Evolutionary conservation across 2,888 invertebrate genomes (phyloP).

Genomic region (Darwinula stevensoni): DNA sequence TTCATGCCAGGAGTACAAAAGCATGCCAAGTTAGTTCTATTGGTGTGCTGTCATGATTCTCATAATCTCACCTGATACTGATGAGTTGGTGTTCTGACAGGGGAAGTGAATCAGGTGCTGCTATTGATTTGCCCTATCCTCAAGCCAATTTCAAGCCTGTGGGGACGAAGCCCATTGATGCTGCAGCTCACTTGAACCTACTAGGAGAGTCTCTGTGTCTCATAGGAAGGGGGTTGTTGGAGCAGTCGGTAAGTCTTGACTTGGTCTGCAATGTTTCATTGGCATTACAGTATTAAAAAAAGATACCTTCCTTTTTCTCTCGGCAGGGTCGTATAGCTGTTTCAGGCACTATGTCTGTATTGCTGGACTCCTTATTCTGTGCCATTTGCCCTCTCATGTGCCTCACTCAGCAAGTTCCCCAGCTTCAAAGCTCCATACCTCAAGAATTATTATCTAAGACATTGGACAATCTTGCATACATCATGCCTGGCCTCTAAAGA

Average conservation of each 20-base stretch:
- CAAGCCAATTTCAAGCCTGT: neutral
- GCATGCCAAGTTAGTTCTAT: too few relatives aligned
- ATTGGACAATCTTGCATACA: conserved; percentile 76
- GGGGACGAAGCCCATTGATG: conserved; percentile 53
- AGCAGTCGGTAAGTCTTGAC: too few relatives aligned
- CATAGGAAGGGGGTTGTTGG: conserved; percentile 70
- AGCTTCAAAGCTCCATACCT: conserved; percentile 27
- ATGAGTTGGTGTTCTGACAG: too few relatives aligned
- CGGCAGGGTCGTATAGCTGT: conserved; percentile 70
- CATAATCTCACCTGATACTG: too few relatives aligned
- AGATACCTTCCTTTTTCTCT: conserved; percentile 7
- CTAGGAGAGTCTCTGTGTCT: conserved; percentile 76
- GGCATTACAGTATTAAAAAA: too few relatives aligned
- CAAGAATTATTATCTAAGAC: conserved; percentile 29
- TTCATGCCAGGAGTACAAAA: too few relatives aligned
- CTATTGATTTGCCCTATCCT: too few relatives aligned
- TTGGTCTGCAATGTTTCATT: too few relatives aligned
- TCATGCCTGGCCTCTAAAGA: conserved; percentile 45
- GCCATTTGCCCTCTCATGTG: conserved; percentile 64
- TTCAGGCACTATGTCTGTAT: conserved; percentile 69
- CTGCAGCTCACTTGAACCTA: conserved; percentile 67
- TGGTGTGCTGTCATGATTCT: too few relatives aligned
- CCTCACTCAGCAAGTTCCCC: conserved; percentile 51
- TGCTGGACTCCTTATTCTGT: conserved; percentile 70
- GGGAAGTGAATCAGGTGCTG: too few relatives aligned